Evolutionary conservation across 2,113 vertebrate species (phyloP), one percentile per base, ranked within the genome.

Genomic region (Piaya cayana): DNA sequence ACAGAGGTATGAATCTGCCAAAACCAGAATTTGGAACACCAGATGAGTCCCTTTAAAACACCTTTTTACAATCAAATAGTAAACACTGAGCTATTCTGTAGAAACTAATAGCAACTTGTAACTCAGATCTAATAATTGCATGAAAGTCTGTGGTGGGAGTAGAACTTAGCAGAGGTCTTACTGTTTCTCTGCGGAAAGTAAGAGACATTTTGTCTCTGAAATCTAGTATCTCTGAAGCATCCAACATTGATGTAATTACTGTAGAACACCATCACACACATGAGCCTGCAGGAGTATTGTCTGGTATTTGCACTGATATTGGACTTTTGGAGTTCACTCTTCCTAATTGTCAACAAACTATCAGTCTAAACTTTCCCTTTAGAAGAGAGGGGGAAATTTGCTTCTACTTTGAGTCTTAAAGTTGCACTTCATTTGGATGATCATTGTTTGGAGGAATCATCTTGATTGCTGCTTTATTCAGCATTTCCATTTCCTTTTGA

Each of bases 1-100:
- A 99, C 99, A 11, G 99, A 99, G 98, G 99, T 99, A 90, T 86
- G 90, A 56, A 53, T 55, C 16, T 84, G 30, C 34, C 42, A 9
- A 83, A 72, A 72, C 29, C 84, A 3, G 16, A 26, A 20, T 58
- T 81, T 77, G 52, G n/a, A 90, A 70, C 8, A 20, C 30, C 11
- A 7, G 32, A 63, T 58, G 29, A 37, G 29, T 45, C 14, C 13
- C 34, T 64, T 87, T 63, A 34, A 67, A 90, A 79, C 78, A 0
- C 0, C 10, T 88, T 83, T 19, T 3, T 49, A 12, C 0, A 7
- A 47, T 74, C 62, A 34, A 8, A 6, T 50, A 23, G 27, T 43
- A 67, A 70, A 55, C 29, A 68, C 39, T 59, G 21, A 95, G 14
- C 47, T 67, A 43, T 53, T 63, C n/a, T 86, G 15, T 72, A 88